Evolutionary conservation across 2,113 vertebrate species (phyloP).

Genomic region (Egretta garzetta): DNA sequence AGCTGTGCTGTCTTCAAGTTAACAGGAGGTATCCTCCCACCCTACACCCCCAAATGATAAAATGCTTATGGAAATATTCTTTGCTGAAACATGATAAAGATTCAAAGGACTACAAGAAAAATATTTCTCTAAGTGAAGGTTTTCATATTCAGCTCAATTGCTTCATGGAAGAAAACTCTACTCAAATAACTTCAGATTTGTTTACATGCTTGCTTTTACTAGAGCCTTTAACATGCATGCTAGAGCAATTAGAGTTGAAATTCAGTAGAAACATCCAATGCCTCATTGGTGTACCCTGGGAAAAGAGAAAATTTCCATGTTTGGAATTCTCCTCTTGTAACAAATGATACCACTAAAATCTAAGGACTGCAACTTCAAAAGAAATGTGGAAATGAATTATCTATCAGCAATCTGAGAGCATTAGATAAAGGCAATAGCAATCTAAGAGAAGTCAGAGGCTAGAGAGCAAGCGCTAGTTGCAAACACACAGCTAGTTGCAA

Average conservation of each 20-base stretch:
- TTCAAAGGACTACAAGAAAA: neutral
- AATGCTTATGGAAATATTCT: neutral
- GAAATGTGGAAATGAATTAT: neutral
- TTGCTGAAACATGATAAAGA: neutral
- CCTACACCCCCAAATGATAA: rapidly evolving
- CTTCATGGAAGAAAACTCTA: neutral
- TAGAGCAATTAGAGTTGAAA: neutral
- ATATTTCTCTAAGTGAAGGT: neutral
- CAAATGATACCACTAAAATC: neutral
- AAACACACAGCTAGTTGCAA: neutral
- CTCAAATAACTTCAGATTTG: neutral
- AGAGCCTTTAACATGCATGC: neutral
- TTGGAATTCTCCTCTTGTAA: neutral
- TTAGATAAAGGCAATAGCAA: neutral
- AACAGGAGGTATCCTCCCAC: neutral
- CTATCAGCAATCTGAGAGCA: neutral
- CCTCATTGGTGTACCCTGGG: neutral
- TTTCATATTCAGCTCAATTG: neutral
- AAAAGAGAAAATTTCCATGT: neutral
- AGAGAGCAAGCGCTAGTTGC: neutral
- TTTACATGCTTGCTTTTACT: neutral
- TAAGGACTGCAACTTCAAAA: neutral
- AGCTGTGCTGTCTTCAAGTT: neutral
- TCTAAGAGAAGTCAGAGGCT: neutral
- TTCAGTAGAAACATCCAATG: neutral